Percentiles rank a stretch among this genome's conserved stretches.
These are phyloP conservation scores for Calcarius lapponicus DNA, from an alignment of 2,797 vertebrate species.

Conservation along the genomic window DNA sequence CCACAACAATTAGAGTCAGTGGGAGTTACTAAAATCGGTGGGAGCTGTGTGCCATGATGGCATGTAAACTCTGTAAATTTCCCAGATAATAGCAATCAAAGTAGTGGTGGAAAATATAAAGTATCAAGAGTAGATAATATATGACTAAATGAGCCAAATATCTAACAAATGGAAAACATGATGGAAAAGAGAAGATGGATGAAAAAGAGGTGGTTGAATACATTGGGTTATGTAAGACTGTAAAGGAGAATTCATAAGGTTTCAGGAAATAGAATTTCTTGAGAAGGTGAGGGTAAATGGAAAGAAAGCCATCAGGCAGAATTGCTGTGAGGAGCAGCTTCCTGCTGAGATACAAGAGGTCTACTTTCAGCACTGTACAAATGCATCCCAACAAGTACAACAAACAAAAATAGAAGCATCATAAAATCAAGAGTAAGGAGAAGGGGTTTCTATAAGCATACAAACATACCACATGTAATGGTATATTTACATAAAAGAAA, in stretches of 20 bases:
- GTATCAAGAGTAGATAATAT: constrained; percentile 44
- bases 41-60: background rate
- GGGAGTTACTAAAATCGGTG: background rate
- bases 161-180: constrained; percentile 53
- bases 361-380: constrained; percentile 66
- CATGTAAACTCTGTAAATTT: background rate
- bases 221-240: constrained; percentile 60
- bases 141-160: constrained; percentile 64
- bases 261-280: constrained; percentile 75
- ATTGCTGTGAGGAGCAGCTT: constrained; percentile 71
- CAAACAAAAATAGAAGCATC: constrained; percentile 71
- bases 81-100: background rate
- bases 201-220: constrained; percentile 51
- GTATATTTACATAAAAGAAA: background rate
- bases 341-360: constrained; percentile 72
- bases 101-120: constrained; percentile 31
- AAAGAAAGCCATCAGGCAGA: constrained; percentile 73
- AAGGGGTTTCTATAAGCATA: background rate
- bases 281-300: constrained; percentile 73
- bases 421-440: constrained; percentile 65
- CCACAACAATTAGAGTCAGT: background rate
- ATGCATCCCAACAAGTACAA: constrained; percentile 69
- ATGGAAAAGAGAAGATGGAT: constrained; percentile 15
- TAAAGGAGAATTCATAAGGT: constrained; percentile 53
- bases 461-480: background rate